These are phyloP conservation scores for Anser cygnoides DNA, from an alignment of 2,113 vertebrate species.

Conservation along the genomic window DNA sequence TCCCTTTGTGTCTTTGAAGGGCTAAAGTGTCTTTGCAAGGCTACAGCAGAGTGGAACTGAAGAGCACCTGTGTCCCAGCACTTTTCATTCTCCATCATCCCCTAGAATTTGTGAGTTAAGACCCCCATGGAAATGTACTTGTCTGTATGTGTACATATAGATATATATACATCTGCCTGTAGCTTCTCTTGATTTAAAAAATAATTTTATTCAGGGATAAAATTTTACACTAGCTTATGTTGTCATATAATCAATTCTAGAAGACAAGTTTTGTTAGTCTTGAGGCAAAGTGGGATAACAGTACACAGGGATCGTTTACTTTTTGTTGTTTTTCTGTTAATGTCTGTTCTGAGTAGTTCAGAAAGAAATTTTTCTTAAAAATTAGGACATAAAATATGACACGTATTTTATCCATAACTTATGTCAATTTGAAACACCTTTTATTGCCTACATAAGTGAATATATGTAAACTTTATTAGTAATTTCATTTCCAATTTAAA, in stretches of 20 bases:
- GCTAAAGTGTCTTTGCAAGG: neutral
- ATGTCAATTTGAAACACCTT: conserved; percentile 54
- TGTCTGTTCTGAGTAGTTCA: neutral
- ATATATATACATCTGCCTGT: neutral
- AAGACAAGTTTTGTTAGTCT: neutral
- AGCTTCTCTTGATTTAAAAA: conserved; percentile 8
- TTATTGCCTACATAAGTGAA: conserved; percentile 69
- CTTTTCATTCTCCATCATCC: neutral
- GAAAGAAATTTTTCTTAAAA: neutral
- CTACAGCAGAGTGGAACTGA: neutral
- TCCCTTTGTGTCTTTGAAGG: neutral
- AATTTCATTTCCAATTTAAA: conserved; percentile 64
- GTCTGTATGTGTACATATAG: neutral
- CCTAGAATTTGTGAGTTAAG: neutral
- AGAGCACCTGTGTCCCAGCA: neutral
- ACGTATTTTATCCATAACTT: conserved; percentile 63
- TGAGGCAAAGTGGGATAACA: conserved; percentile 7
- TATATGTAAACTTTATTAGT: conserved; percentile 70
- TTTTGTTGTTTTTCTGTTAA: neutral
- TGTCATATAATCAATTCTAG: neutral
- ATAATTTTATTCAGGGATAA: neutral
- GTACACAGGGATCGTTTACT: neutral
- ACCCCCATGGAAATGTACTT: neutral
- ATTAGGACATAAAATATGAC: conserved; percentile 57
- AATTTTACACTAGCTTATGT: neutral